Base-by-base conservation (phyloP, 2,113 vertebrate species). In the Lepus europaeus region DNA sequence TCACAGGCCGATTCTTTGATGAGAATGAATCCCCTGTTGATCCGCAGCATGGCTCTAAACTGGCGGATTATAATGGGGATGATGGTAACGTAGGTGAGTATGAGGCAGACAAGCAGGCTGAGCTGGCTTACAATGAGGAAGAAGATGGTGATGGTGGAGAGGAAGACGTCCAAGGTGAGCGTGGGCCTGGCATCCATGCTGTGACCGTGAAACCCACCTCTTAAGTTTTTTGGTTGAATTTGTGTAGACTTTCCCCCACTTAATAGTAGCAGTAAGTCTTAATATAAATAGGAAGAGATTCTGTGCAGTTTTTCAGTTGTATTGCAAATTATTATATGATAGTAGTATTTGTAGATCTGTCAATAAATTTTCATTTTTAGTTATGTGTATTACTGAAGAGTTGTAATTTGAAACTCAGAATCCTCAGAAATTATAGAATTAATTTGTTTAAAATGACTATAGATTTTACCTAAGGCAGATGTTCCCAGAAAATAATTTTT, bases 91-190 rank as follows among this genome's bases (percentile, higher is more conserved):
- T 99, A 99, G 99, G 99, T 99, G 99, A 99, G 99, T 99, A 99
- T 97, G 99, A 99, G 99, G 99, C 99, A 97, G 99, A 99, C 99
- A 99, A 99, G 98, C 99, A 99, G 99, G 99, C 99, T 33, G 99
- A 99, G 98, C 99, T 99, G 99, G 99, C 99, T 98, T 99, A 99
- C 99, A 99, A 99, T 99, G 99, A 99, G 99, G 99, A 99, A 99
- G 99, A 99, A 99, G 99, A 99, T 99, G 99, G 99, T 99, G 99
- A 99, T 99, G 99, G 99, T 99, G 99, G 99, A 99, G 99, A 99
- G 99, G 99, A 99, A 99, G 99, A 99, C 98, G 99, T 99, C 98
- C 99, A 99, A 99, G 99, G 99, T 99, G 99, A 99, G 99, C 99
- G 98, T 98, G 98, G 99, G 98, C 98, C 97, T 98, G 97, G 93